Evolutionary conservation across 2,797 vertebrate species (phyloP).

Genomic region (Hozukius guyotensis): DNA sequence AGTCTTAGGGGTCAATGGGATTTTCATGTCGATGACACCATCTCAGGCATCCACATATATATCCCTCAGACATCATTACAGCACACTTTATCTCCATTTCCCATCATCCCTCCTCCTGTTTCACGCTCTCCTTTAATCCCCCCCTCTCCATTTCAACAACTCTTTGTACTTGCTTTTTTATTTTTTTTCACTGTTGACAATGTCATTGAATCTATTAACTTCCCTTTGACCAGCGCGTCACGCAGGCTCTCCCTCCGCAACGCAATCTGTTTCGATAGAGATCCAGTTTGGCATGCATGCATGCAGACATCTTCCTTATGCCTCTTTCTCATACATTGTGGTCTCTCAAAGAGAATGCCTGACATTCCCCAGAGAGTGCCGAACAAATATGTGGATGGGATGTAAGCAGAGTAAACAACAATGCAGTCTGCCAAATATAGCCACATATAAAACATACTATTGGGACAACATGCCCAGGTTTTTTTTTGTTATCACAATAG

Average conservation of each 20-base stretch:
- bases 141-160: neutral
- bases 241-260: neutral
- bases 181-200: slow-evolving; percentile 35
- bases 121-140: neutral
- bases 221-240: slow-evolving; percentile 20
- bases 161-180: neutral
- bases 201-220: slow-evolving; percentile 53
- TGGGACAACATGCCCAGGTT: neutral
- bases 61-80: slow-evolving; percentile 18
- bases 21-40: slow-evolving; percentile 38
- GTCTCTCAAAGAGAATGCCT: slow-evolving; percentile 24
- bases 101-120: neutral
- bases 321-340: slow-evolving; percentile 19
- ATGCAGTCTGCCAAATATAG: slow-evolving; percentile 8
- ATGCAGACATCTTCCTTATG: slow-evolving; percentile 7
- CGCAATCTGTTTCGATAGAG: slow-evolving; percentile 1
- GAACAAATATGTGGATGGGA: slow-evolving; percentile 5
- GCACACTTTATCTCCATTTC: slow-evolving; percentile 6
- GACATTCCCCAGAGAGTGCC: slow-evolving; percentile 13
- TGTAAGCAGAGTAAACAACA: slow-evolving; percentile 23
- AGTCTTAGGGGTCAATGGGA: slow-evolving; percentile 36
- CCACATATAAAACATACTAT: slow-evolving; percentile 13
- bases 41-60: slow-evolving; percentile 28
- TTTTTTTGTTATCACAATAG: slow-evolving; percentile 15
- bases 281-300: neutral